Base-by-base conservation (phyloP, 1,140 invertebrate genomes). In the Trichomalopsis sarcophagae region DNA sequence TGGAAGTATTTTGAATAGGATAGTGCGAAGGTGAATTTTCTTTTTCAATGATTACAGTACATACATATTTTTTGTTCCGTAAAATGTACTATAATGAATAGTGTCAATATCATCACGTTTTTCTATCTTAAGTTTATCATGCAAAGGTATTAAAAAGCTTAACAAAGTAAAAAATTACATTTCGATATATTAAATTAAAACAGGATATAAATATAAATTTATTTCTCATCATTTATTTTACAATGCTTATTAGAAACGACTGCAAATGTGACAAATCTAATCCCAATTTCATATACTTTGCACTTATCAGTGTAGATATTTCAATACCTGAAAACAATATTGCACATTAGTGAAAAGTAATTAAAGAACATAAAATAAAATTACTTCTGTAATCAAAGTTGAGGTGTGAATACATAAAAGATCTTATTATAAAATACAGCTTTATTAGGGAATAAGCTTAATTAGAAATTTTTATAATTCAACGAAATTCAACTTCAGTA, bases 371-470 rank as follows among this genome's bases (percentile, higher is more conserved):
- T 10, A 44, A 5, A 44, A 44, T 9, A 1, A 44, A 44, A 50
- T 50, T 4, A 36, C 33, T 3, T 36, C 33, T 36, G 0, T 36
- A 36, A 36, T 36, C 5, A 36, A 36, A 36, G 11, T 7, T 62
- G 7, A 62, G 17, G 55, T n/a, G 1, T 21, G 7, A 62, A 62
- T n/a, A 9, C 17, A 62, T 62, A 6, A n/a, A 5, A 62, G 0
- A 7, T 76, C 33, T 6, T 36, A 36, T 76, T 50, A 11, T 14
- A 76, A 76, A 76, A 76, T 76, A 76, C 44, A 76, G 44, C n/a
- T 76, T 76, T 76, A 76, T 76, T 76, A 40, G 27, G 44, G 11
- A 2, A 76, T 27, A 44, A 76, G 74, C 9, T 47, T 21, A 76
- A 11, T 76, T 76, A 7, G 47, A 50, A 23, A 76, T 27, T 71